Evolutionary conservation across 2,888 invertebrate species (phyloP).

Genomic region (Himalopsyche japonica): DNA sequence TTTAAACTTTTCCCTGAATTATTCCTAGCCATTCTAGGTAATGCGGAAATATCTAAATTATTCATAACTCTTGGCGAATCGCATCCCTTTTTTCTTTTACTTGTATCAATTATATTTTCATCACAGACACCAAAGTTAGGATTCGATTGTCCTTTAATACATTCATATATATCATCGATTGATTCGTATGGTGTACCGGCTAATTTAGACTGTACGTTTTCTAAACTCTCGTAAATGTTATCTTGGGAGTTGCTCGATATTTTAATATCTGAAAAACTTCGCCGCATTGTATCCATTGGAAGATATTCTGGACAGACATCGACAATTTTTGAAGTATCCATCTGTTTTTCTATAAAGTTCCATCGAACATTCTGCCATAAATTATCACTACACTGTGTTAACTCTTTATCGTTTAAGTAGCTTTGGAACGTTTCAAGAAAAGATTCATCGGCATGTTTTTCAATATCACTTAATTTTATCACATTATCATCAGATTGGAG

Average conservation of each 20-base stretch:
- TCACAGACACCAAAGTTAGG: background rate
- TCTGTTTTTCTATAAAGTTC: slow-evolving; percentile 52
- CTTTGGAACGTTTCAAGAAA: background rate
- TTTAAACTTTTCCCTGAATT: slow-evolving; percentile 57
- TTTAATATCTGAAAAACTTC: slow-evolving; percentile 57
- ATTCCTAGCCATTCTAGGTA: slow-evolving; percentile 45
- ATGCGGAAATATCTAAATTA: background rate
- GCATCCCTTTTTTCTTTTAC: slow-evolving; percentile 54
- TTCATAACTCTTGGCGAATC: slow-evolving; percentile 44
- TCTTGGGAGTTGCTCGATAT: slow-evolving; percentile 51
- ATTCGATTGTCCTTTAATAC: slow-evolving; percentile 50
- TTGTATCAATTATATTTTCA: slow-evolving; percentile 42
- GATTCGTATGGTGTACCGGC: slow-evolving; percentile 57
- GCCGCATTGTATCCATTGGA: slow-evolving; percentile 53
- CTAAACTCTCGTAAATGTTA: slow-evolving; percentile 52
- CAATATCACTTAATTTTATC: background rate
- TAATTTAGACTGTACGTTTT: slow-evolving; percentile 38
- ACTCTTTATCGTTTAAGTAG: slow-evolving; percentile 35
- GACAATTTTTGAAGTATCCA: background rate
- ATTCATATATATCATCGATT: slow-evolving; percentile 58
- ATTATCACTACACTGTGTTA: slow-evolving; percentile 47
- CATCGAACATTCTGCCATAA: slow-evolving; percentile 58
- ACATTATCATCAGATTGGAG: background rate
- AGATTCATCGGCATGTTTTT: background rate
- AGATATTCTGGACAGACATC: slow-evolving; percentile 46